Conservation (phyloP, 2,888 invertebrate genomes). For the Dinocampus coccinellae region DNA sequence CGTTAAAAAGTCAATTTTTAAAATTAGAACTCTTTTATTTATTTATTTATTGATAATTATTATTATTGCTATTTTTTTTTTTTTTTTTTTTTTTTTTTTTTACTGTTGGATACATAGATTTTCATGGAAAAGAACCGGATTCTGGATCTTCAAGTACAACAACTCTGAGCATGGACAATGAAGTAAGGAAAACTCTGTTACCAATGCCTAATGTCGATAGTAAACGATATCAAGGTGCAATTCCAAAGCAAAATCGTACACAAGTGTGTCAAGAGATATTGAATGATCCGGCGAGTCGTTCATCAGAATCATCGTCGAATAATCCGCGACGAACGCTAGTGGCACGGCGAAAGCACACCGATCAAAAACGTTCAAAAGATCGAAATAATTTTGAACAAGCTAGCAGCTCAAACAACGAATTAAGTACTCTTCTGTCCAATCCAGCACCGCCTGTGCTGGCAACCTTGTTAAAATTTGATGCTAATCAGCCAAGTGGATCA, state of each 20-base stretch:
- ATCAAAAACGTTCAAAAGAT: conserved; percentile 59
- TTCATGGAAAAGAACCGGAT: conserved; percentile 69
- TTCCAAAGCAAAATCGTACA: conserved; percentile 78
- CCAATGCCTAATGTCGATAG: conserved; percentile 66
- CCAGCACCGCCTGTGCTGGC: conserved; percentile 75
- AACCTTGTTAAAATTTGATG: conserved; percentile 75
- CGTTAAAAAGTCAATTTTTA: background rate
- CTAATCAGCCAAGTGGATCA: conserved; percentile 39
- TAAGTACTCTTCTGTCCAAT: conserved; percentile 77
- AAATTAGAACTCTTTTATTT: background rate
- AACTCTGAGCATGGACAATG: conserved; percentile 67
- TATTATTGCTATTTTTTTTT: background rate
- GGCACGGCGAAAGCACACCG: conserved; percentile 49
- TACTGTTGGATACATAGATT: conserved; percentile 60
- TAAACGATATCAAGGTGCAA: conserved; percentile 79
- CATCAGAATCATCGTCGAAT: conserved; percentile 40
- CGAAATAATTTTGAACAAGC: conserved; percentile 73
- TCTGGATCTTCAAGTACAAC: conserved; percentile 72
- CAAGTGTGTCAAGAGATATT: conserved; percentile 45
- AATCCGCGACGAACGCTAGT: conserved; percentile 70
- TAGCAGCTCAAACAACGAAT: conserved; percentile 76
- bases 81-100: background rate
- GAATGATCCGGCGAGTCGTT: conserved; percentile 70
- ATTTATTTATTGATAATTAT: background rate
- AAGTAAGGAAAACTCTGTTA: conserved; percentile 71